Percentiles rank a stretch among this genome's conserved stretches.
phyloP scores from a whole-genome alignment of 92 coral and sea anemone genomes.

The Epizoanthus illoricatus region DNA sequence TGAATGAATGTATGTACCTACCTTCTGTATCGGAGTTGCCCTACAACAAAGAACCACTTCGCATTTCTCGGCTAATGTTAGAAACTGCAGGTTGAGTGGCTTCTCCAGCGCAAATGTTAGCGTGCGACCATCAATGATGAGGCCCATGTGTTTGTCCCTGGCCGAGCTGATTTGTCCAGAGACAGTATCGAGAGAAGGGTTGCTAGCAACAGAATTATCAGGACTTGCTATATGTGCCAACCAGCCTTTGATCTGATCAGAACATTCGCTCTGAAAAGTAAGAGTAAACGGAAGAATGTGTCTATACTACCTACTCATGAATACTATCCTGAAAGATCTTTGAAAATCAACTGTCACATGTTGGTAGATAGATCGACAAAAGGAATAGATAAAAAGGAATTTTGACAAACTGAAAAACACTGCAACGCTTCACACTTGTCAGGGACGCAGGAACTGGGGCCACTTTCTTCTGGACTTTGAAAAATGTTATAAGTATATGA shows the following conservation, averaged over 20 bases:
- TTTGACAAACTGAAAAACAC: too few relatives aligned
- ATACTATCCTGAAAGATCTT: not conserved
- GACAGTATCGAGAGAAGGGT: slow-evolving; percentile 48
- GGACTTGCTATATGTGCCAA: slow-evolving; percentile 54
- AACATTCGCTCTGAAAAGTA: slow-evolving; percentile 76
- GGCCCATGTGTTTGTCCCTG: slow-evolving; percentile 56
- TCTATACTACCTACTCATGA: too few relatives aligned
- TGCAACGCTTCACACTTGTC: too few relatives aligned
- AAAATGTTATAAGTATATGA: too few relatives aligned
- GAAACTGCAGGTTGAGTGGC: slow-evolving; percentile 78
- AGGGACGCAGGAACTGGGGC: too few relatives aligned
- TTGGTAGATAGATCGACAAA: too few relatives aligned
- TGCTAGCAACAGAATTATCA: slow-evolving; percentile 36
- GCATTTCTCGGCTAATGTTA: slow-evolving; percentile 79
- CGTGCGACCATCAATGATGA: slow-evolving; percentile 93
- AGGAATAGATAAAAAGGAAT: too few relatives aligned
- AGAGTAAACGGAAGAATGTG: not conserved
- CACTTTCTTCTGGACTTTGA: too few relatives aligned
- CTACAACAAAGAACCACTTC: slow-evolving; percentile 97
- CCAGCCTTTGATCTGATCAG: slow-evolving; percentile 83
- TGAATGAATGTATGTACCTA: slow-evolving; percentile 14
- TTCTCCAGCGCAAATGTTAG: slow-evolving; percentile 82
- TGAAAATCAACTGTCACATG: too few relatives aligned
- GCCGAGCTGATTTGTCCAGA: slow-evolving; percentile 43
- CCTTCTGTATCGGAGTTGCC: slow-evolving; percentile 99